Evolutionary conservation across 2,888 invertebrate species (phyloP).

Genomic region (Dryadula phaetusa): DNA sequence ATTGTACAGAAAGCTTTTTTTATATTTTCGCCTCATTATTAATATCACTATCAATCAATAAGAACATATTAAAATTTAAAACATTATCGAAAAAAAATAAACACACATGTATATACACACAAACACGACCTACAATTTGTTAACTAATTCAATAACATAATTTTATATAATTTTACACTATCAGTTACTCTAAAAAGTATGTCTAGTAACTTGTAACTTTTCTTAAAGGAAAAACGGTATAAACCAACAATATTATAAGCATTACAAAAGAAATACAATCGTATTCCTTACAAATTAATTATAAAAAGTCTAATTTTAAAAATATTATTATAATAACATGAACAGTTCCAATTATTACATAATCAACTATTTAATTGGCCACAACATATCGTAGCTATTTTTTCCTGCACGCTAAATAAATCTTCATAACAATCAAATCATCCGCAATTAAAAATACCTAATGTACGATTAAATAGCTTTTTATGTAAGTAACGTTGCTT

Average conservation of each 20-base stretch:
- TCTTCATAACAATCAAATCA: constrained; percentile 19
- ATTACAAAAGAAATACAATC: constrained; percentile 1
- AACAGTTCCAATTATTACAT: constrained; percentile 23
- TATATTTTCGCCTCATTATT: too few species aligned
- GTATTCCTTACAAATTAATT: constrained; percentile 8
- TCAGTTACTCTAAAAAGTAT: too few species aligned
- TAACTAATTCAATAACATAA: too few species aligned
- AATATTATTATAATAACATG: constrained; percentile 6
- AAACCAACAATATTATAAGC: not conserved
- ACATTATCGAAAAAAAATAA: too few species aligned
- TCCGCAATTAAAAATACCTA: constrained; percentile 13
- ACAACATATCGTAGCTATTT: constrained; percentile 3
- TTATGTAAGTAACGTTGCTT: constrained; percentile 6
- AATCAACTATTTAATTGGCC: constrained; percentile 8
- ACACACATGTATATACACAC: too few species aligned
- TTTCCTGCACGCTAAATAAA: constrained; percentile 21
- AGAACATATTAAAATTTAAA: too few species aligned
- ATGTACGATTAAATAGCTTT: not conserved
- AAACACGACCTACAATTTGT: too few species aligned
- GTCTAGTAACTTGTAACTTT: too few species aligned
- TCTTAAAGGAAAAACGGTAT: not conserved
- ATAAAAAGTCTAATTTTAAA: constrained; percentile 13
- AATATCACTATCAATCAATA: too few species aligned
- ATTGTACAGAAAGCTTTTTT: too few species aligned
- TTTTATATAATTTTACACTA: too few species aligned